Base-by-base conservation (phyloP, 2,888 invertebrate species). In the Andrena marginata region DNA sequence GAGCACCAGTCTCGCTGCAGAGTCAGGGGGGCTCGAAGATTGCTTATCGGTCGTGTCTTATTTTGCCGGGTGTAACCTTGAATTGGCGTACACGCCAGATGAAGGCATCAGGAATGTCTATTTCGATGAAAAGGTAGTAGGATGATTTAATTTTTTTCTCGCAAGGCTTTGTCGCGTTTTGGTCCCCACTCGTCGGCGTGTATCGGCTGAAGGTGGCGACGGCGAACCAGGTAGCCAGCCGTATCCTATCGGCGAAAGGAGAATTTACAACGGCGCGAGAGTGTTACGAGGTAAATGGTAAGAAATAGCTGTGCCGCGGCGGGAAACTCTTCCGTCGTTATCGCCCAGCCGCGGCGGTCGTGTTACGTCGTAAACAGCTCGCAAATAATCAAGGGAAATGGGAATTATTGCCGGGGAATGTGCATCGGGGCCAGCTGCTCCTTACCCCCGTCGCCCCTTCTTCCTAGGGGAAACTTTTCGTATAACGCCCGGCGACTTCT, bases 321-420 rank as follows among this genome's bases (percentile, higher is more conserved):
- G 62, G 60, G 76, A 86, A 88, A 83, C 82, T 85, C 87, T 82
- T 85, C 81, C 75, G 80, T 86, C 81, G 86, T 85, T 81, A 85
- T 83, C 79, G 77, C 26, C 31, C 51, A 54, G 68, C 67, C 63
- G 69, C 77, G 77, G 78, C 77, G 80, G 79, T 76, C 73, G 86
- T 72, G 87, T 80, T 73, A 63, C 75, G 77, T 79, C 88, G 88
- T 88, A 88, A 88, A 88, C 87, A 88, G 82, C 78, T 88, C 87
- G 82, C 86, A 80, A 86, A 88, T 88, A 86, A 88, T 88, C 87
- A 77, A 74, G 42, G 77, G 80, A 78, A 85, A 88, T 82, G 85
- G 76, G 81, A 88, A 88, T 88, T 86, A 88, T 88, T 85, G 81
- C 82, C 77, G 69, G 33, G 62, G 71, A 70, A 62, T 76, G 80